Evolutionary conservation across 64 coral and sea anemone genomes (phyloP).

Genomic region (Anthopleura sola): DNA sequence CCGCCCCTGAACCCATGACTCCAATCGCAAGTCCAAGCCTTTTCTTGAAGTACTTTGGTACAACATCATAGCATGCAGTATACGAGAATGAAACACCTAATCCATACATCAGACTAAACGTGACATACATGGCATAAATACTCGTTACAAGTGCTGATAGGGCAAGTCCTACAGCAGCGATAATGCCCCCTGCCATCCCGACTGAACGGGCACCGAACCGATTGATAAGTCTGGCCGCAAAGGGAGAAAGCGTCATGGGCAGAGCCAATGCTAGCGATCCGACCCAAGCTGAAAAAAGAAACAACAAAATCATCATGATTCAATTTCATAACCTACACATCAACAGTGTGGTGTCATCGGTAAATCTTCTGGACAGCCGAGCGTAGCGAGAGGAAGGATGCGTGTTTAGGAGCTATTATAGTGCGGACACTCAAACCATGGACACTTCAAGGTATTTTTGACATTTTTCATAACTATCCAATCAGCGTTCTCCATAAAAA

Average conservation of each 20-base stretch:
- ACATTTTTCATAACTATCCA: no score
- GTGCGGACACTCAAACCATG: no score
- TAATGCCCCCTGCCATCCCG: background rate
- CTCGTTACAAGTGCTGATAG: background rate
- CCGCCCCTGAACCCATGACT: background rate
- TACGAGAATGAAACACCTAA: background rate
- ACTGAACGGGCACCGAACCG: slow-evolving; percentile 4
- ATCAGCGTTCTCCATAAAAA: no score
- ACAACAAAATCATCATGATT: no score
- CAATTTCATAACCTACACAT: no score
- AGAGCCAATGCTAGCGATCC: slow-evolving; percentile 4
- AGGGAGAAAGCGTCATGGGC: background rate
- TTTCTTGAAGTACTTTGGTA: slow-evolving; percentile 30
- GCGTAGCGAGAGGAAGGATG: no score
- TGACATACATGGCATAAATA: background rate
- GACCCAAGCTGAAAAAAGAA: slow-evolving; percentile 23
- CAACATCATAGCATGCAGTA: background rate
- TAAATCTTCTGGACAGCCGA: no score
- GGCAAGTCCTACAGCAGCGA: background rate
- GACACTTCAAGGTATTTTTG: no score
- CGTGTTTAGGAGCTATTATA: no score
- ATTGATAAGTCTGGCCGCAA: no score
- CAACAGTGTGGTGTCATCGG: no score
- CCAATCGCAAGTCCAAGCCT: background rate
- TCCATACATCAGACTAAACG: no score